These are phyloP conservation scores for Cantharis rustica DNA, from an alignment of 2,888 invertebrate genomes.

Conservation along the genomic window DNA sequence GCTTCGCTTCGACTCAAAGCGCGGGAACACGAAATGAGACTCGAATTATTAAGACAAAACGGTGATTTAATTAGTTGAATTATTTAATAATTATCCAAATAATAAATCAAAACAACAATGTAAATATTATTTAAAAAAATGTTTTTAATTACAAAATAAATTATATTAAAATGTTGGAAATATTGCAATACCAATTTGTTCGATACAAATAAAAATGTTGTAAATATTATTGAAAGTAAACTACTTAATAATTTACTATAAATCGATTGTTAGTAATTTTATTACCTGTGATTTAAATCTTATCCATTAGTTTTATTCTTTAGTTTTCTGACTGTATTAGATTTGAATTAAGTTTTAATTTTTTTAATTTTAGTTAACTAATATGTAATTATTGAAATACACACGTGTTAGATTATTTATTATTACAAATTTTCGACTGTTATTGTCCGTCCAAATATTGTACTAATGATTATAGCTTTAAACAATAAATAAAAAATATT, in stretches of 20 bases:
- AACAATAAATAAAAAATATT: background rate
- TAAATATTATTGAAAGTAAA: background rate
- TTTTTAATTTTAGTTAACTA: background rate
- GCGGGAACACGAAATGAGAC: conserved; percentile 83
- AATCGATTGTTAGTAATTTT: background rate
- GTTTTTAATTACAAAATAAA: background rate
- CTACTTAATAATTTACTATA: background rate
- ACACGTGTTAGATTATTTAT: conserved; percentile 6
- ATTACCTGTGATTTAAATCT: conserved; percentile 22
- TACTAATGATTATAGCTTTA: background rate
- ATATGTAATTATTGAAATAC: background rate
- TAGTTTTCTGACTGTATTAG: background rate
- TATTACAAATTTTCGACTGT: conserved; percentile 10
- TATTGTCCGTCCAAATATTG: conserved; percentile 21
- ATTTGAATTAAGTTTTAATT: background rate
- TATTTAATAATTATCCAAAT: background rate
- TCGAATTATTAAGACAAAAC: conserved; percentile 81
- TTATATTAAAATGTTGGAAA: background rate
- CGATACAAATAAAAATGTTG: background rate
- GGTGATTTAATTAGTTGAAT: conserved; percentile 80
- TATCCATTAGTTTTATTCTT: background rate
- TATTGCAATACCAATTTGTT: background rate
- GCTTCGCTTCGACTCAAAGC: conserved; percentile 86
- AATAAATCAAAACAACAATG: background rate
- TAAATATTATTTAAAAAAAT: background rate